These are phyloP conservation scores for Dasyurus viverrinus DNA, from an alignment of 2,113 vertebrate species.

Conservation along the genomic window DNA sequence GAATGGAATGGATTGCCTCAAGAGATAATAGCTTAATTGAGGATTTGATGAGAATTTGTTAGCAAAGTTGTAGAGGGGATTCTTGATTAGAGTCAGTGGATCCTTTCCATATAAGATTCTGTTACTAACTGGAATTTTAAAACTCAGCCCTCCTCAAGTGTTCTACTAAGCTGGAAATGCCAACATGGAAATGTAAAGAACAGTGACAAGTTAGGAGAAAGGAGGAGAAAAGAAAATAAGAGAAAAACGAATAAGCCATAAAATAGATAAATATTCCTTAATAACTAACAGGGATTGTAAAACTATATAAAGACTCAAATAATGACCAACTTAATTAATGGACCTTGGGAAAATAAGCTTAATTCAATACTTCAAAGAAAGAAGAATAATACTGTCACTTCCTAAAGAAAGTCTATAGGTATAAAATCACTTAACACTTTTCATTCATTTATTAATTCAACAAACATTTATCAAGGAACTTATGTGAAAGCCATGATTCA, in stretches of 20 bases:
- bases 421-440: conserved; percentile 35
- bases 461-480: not conserved
- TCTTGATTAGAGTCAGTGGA: not conserved
- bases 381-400: conserved; percentile 25
- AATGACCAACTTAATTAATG: conserved; percentile 13
- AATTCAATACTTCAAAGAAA: not conserved
- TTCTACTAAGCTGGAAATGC: not conserved
- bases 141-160: not conserved
- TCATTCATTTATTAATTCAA: conserved; percentile 15
- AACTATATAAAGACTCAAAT: not conserved
- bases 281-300: not conserved
- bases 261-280: not conserved
- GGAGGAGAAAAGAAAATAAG: not conserved
- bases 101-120: not conserved
- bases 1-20: not conserved
- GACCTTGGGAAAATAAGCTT: not conserved
- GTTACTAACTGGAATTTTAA: not conserved
- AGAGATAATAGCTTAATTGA: not conserved
- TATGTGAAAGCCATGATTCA: not conserved
- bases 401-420: not conserved
- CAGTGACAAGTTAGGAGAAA: not conserved
- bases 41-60: not conserved
- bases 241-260: not conserved
- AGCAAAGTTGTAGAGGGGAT: not conserved
- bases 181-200: not conserved